Evolutionary conservation across 2,113 vertebrate genomes (phyloP).

Genomic region (Semicossyphus pulcher): DNA sequence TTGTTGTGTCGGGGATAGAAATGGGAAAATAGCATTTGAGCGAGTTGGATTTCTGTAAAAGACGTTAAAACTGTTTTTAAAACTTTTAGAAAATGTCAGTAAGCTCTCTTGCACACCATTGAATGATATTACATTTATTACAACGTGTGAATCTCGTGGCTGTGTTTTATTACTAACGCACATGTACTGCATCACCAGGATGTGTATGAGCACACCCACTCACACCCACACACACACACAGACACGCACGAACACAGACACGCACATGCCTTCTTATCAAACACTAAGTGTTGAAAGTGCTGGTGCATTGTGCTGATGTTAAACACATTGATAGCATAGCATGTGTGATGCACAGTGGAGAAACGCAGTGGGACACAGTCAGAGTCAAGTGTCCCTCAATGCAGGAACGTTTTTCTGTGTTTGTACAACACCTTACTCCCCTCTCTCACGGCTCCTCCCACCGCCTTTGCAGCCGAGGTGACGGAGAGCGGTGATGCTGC

Average conservation of each 20-base stretch:
- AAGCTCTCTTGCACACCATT: too few species aligned
- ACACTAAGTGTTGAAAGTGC: background rate
- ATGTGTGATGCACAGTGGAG: background rate
- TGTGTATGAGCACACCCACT: background rate
- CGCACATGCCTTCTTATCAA: too few species aligned
- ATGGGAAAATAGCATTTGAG: too few species aligned
- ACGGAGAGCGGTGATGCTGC: slow-evolving; percentile 77
- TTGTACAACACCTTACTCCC: slow-evolving; percentile 82
- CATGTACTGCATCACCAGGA: slow-evolving; percentile 19
- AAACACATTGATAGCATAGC: background rate
- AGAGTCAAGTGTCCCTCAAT: slow-evolving; percentile 34
- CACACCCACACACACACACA: background rate
- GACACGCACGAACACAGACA: background rate
- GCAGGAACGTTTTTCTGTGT: slow-evolving; percentile 77
- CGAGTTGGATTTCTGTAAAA: too few species aligned
- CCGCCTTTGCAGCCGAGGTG: slow-evolving; percentile 74
- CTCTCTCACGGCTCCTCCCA: slow-evolving; percentile 83
- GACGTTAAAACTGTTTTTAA: too few species aligned
- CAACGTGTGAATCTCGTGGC: slow-evolving; percentile 27
- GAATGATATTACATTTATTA: too few species aligned
- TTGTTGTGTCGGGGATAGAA: background rate
- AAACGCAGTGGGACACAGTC: background rate
- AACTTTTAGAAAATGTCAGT: too few species aligned
- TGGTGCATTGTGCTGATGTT: background rate
- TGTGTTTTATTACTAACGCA: background rate